phyloP scores from a whole-genome alignment of 2,113 vertebrate species.

The Ptychochromis oligacanthus region DNA sequence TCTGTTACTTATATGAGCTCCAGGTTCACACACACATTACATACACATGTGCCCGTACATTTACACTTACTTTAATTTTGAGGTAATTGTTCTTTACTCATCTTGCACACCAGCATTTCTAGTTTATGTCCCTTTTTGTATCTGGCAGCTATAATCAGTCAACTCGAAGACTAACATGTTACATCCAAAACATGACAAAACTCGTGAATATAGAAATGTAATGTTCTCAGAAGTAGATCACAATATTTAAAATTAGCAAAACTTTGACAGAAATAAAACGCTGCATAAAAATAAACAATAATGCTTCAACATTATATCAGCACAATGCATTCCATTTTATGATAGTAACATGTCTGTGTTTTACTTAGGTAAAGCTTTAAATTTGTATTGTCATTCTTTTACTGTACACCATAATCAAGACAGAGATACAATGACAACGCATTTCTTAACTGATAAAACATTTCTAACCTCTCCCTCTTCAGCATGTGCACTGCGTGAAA shows the following conservation, averaged over 20 bases:
- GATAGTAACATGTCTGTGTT: neutral
- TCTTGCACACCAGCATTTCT: neutral
- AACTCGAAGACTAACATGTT: neutral
- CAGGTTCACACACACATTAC: neutral
- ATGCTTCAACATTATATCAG: neutral
- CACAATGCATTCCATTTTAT: neutral
- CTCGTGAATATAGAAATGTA: neutral
- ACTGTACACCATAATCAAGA: neutral
- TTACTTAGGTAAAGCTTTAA: neutral
- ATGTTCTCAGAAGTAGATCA: neutral
- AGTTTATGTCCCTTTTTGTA: neutral
- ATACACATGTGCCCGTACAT: too few species aligned
- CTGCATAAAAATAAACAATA: neutral
- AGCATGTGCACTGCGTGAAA: neutral
- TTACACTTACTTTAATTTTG: neutral
- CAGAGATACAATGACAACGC: neutral
- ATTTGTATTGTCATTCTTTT: neutral
- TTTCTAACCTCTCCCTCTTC: neutral
- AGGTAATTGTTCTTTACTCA: neutral
- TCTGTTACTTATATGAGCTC: too few species aligned
- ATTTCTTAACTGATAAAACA: neutral
- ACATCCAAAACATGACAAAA: neutral
- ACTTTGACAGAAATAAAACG: neutral
- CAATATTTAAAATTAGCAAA: neutral
- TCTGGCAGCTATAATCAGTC: neutral